phyloP scores from a whole-genome alignment of 2,888 invertebrate species.

The Sarcophaga subvicina region DNA sequence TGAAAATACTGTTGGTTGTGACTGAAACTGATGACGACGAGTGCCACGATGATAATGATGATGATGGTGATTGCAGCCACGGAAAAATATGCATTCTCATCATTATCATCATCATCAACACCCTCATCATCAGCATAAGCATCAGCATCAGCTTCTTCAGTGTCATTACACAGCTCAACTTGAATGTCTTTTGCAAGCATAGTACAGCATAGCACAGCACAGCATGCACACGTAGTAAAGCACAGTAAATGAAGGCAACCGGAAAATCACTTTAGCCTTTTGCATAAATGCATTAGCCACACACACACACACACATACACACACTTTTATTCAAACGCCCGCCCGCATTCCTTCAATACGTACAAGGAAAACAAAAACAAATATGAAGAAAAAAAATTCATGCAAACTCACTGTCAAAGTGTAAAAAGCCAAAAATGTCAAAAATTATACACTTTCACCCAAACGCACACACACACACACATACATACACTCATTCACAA shows the following conservation, averaged over 20 bases:
- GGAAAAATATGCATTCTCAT: slow-evolving; percentile 59
- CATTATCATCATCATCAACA: slow-evolving; percentile 23
- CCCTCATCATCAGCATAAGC: slow-evolving; percentile 30
- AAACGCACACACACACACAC: neutral
- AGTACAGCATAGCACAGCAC: no score
- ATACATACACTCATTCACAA: neutral
- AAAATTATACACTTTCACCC: slow-evolving; percentile 13
- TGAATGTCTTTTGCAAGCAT: slow-evolving; percentile 49
- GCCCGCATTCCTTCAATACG: neutral
- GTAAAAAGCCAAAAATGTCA: slow-evolving; percentile 62
- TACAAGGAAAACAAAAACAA: neutral
- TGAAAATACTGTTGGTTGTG: slow-evolving; percentile 31
- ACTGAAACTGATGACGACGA: slow-evolving; percentile 35
- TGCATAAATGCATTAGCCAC: slow-evolving; percentile 66
- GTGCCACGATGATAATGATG: slow-evolving; percentile 11
- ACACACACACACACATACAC: slow-evolving; percentile 40
- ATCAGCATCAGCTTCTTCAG: neutral
- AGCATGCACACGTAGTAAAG: neutral
- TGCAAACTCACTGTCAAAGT: slow-evolving; percentile 39
- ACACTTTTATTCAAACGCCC: neutral
- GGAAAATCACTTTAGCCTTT: slow-evolving; percentile 68
- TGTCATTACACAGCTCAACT: slow-evolving; percentile 52
- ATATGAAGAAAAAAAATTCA: neutral
- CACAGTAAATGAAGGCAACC: slow-evolving; percentile 62
- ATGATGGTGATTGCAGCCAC: slow-evolving; percentile 22